Conservation (phyloP, 2,888 invertebrate genomes). For the Lasioglossum malachurum region DNA sequence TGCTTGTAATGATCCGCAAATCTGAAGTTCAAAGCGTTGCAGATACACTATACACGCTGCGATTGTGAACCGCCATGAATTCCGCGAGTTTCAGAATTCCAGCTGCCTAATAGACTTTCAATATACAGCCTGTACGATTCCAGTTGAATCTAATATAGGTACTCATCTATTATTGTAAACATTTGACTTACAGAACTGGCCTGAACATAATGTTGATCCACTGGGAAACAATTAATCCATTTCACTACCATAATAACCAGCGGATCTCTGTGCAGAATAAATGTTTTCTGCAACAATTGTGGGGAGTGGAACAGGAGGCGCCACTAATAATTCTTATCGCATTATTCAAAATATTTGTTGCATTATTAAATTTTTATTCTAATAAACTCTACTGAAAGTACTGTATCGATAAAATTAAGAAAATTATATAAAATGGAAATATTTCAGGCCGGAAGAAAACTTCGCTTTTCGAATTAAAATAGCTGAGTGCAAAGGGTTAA, state of each 20-base stretch:
- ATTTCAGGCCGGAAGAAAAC: too few relatives aligned
- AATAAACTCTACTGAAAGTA: too few relatives aligned
- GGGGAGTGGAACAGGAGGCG: too few relatives aligned
- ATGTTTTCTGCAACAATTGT: not conserved
- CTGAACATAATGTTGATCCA: not conserved
- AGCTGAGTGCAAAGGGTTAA: not conserved
- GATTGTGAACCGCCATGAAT: constrained; percentile 45
- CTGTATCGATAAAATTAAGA: too few relatives aligned
- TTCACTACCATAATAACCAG: not conserved
- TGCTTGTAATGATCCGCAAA: constrained; percentile 53
- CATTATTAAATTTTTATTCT: too few relatives aligned
- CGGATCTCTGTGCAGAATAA: too few relatives aligned
- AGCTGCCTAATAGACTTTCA: not conserved
- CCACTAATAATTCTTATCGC: too few relatives aligned
- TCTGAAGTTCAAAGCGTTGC: constrained; percentile 51
- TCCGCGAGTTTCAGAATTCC: constrained; percentile 32
- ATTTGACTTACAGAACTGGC: not conserved
- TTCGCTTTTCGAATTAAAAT: too few relatives aligned
- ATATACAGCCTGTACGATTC: not conserved
- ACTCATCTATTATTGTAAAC: not conserved
- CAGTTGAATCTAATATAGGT: not conserved
- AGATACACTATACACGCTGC: constrained; percentile 17
- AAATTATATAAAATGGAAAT: too few relatives aligned
- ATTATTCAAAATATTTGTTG: too few relatives aligned
- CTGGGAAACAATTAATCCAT: not conserved